phyloP scores from a whole-genome alignment of 2,888 invertebrate species.

The Dynastes hyllus region DNA sequence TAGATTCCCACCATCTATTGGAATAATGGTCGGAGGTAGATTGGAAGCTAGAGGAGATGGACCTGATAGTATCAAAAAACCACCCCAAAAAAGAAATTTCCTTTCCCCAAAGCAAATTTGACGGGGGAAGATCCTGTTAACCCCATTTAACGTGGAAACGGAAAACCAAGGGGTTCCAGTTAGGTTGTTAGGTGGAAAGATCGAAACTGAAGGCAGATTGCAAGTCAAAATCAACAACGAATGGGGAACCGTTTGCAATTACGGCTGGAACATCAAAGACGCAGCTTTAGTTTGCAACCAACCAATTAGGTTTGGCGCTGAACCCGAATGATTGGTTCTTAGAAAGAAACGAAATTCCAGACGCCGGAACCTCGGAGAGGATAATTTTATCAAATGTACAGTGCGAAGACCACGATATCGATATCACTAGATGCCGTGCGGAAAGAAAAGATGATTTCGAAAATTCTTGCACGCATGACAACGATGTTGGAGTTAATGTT shows the following conservation, averaged over 20 bases:
- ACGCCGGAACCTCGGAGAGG: slow-evolving; percentile 83
- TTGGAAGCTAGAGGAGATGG: slow-evolving; percentile 87
- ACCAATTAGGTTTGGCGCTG: slow-evolving; percentile 93
- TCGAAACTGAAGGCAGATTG: slow-evolving; percentile 88
- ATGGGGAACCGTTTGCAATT: slow-evolving; percentile 99
- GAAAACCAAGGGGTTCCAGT: slow-evolving; percentile 81
- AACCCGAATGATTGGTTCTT: slow-evolving; percentile 95
- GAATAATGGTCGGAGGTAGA: slow-evolving; percentile 97
- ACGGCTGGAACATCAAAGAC: slow-evolving; percentile 93
- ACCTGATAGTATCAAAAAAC: slow-evolving; percentile 85
- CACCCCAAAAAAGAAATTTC: slow-evolving; percentile 84
- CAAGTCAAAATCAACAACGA: slow-evolving; percentile 88
- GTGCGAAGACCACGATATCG: slow-evolving; percentile 92
- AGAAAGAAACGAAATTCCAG: slow-evolving; percentile 87
- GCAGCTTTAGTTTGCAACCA: slow-evolving; percentile 95
- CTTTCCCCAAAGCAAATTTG: slow-evolving; percentile 77
- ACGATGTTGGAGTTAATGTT: slow-evolving; percentile 92
- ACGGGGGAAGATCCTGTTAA: slow-evolving; percentile 73
- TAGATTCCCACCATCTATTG: slow-evolving; percentile 92
- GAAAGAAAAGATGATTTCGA: slow-evolving; percentile 87
- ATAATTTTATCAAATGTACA: slow-evolving; percentile 90
- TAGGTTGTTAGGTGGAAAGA: slow-evolving; percentile 86
- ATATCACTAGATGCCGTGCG: slow-evolving; percentile 89
- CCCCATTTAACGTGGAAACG: slow-evolving; percentile 74
- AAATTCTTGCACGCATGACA: slow-evolving; percentile 89